phyloP scores from a whole-genome alignment of 2,888 invertebrate genomes.

The Liodrosophila aerea region DNA sequence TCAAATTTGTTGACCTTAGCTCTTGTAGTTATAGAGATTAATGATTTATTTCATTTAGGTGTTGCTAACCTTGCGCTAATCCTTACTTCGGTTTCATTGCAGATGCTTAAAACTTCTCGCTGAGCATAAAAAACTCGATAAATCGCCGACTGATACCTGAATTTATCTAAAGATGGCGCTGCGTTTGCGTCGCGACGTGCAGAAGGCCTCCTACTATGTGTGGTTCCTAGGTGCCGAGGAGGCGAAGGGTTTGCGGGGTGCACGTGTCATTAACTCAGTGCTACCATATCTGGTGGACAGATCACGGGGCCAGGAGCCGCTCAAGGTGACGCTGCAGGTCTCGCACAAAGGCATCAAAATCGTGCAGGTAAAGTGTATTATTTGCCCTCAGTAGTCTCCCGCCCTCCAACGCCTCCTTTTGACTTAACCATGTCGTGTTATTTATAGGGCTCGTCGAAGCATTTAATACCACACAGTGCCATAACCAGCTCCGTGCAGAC shows the following conservation, averaged over 20 bases:
- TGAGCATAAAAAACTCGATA: conserved; percentile 18
- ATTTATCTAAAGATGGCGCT: conserved; percentile 86
- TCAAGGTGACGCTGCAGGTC: conserved; percentile 95
- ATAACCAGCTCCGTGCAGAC: conserved; percentile 95
- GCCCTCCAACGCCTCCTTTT: background rate
- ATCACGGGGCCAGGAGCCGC: conserved; percentile 92
- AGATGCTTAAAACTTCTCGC: conserved; percentile 23
- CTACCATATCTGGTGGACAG: conserved; percentile 92
- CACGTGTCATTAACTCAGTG: conserved; percentile 93
- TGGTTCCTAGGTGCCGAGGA: conserved; percentile 98
- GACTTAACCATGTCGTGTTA: background rate
- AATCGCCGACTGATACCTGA: conserved; percentile 21
- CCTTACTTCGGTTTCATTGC: background rate
- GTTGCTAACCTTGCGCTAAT: background rate
- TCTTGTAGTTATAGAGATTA: no score
- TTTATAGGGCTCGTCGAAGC: conserved; percentile 88
- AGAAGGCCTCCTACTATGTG: conserved; percentile 95
- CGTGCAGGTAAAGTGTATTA: conserved; percentile 86
- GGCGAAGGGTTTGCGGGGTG: conserved; percentile 92
- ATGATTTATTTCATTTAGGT: no score
- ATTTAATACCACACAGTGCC: conserved; percentile 96
- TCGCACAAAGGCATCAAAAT: conserved; percentile 97
- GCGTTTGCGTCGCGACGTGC: conserved; percentile 91
- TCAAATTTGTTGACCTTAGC: no score
- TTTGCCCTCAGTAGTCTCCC: background rate